These are phyloP conservation scores for Melanostoma scalare DNA, from an alignment of 2,888 invertebrate genomes.

Conservation along the genomic window DNA sequence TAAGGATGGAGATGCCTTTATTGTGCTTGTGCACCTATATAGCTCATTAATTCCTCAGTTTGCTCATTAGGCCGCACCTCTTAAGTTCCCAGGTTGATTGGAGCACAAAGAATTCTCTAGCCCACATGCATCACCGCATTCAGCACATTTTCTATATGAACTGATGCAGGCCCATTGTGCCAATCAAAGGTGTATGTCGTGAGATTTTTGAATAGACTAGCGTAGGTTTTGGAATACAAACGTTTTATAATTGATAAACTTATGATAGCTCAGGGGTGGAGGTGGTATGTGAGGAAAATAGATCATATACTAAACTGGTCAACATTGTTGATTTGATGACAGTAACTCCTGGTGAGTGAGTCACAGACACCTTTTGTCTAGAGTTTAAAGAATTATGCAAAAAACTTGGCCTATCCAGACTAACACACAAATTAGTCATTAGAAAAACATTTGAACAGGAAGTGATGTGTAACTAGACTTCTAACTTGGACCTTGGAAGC, in stretches of 20 bases:
- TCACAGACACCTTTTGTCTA: too few relatives aligned
- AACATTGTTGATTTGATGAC: too few relatives aligned
- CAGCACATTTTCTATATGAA: neutral
- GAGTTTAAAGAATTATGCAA: too few relatives aligned
- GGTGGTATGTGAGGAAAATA: neutral
- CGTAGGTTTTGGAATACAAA: constrained; percentile 53
- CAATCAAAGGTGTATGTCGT: constrained; percentile 40
- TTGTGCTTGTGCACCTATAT: constrained; percentile 15
- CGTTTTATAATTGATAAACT: constrained; percentile 32
- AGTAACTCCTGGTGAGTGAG: too few relatives aligned
- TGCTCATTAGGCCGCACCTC: constrained; percentile 69
- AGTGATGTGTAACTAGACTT: too few relatives aligned
- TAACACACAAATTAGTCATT: too few relatives aligned
- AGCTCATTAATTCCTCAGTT: constrained; percentile 58
- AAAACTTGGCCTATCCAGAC: too few relatives aligned
- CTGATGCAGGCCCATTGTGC: constrained; percentile 47
- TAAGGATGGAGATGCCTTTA: constrained; percentile 49
- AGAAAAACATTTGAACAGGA: too few relatives aligned
- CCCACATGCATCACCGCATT: constrained; percentile 48
- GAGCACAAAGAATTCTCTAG: constrained; percentile 25
- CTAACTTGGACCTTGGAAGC: too few relatives aligned
- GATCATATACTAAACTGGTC: too few relatives aligned
- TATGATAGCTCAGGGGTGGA: constrained; percentile 16
- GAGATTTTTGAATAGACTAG: constrained; percentile 19
- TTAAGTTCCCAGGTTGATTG: constrained; percentile 15